A percentile compares a stretch with the other conserved stretches of the same genome.
These are phyloP conservation scores for Nicator chloris DNA, from an alignment of 2,113 vertebrate genomes.

Conservation along the genomic window DNA sequence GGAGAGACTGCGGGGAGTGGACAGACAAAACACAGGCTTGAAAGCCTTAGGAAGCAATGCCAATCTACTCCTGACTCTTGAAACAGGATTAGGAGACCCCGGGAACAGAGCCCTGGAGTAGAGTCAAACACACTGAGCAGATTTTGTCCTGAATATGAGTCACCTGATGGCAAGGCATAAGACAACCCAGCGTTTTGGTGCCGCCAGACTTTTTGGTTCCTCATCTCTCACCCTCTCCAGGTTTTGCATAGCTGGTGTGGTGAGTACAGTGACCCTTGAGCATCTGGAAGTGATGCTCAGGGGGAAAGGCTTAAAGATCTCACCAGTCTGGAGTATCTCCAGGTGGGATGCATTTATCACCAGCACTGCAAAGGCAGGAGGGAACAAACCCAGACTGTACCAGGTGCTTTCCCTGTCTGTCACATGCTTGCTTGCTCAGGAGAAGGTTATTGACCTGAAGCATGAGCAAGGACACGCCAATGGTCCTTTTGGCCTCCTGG, in stretches of 20 bases:
- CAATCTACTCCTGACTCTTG: conserved; percentile 8
- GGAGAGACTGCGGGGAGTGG: neutral
- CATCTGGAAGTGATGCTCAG: neutral
- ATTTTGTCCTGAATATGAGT: neutral
- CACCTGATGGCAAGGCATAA: neutral
- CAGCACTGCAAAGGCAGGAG: neutral
- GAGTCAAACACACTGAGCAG: neutral
- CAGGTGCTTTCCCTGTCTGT: rapidly evolving
- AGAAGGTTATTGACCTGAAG: neutral
- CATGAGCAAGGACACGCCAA: neutral
- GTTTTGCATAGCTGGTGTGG: neutral
- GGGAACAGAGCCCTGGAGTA: neutral
- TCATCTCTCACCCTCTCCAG: neutral
- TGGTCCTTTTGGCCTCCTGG: neutral
- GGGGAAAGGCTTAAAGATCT: neutral
- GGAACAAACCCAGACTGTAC: neutral
- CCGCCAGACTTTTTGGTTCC: neutral
- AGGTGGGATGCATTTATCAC: neutral
- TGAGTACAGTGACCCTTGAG: neutral
- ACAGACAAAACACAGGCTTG: neutral
- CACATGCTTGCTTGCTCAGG: rapidly evolving
- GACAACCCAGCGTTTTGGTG: neutral
- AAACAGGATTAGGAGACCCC: neutral
- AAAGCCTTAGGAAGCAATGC: neutral
- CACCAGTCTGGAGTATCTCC: neutral